phyloP scores from a whole-genome alignment of 2,797 vertebrate genomes.

The Chlorospingus flavigularis region DNA sequence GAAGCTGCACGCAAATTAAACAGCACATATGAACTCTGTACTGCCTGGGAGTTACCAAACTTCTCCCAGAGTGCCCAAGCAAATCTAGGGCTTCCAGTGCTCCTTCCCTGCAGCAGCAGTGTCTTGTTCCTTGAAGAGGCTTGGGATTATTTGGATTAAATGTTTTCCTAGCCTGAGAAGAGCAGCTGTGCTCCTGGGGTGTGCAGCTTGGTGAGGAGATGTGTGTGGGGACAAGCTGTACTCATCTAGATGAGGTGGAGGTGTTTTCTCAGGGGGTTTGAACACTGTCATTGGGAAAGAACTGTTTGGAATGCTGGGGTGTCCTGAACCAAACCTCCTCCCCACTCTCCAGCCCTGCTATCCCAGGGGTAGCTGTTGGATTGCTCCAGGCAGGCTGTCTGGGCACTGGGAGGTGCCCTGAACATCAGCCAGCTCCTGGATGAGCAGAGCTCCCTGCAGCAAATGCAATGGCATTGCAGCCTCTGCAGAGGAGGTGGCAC shows the following conservation, averaged over 20 bases:
- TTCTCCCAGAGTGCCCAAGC: neutral
- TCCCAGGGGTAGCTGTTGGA: neutral
- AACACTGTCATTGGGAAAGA: neutral
- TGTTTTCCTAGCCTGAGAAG: neutral
- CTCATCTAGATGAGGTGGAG: neutral
- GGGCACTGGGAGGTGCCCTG: neutral
- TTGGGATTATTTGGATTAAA: neutral
- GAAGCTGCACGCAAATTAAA: neutral
- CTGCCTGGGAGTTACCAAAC: neutral
- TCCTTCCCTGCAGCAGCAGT: neutral
- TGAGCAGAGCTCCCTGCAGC: neutral
- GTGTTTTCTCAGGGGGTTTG: neutral
- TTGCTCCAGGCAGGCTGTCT: neutral
- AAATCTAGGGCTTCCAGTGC: neutral
- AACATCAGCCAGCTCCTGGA: neutral
- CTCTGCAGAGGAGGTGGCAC: neutral
- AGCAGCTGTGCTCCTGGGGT: accelerated
- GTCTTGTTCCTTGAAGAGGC: neutral
- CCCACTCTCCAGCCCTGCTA: neutral
- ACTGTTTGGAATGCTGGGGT: neutral
- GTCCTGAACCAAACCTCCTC: neutral
- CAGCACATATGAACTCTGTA: neutral
- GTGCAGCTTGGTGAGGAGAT: neutral
- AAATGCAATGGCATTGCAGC: neutral
- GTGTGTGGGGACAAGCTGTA: neutral